Evolutionary conservation across 1,140 invertebrate species (phyloP), one percentile per base, ranked within the genome.

Genomic region (Neodiprion fabricii): DNA sequence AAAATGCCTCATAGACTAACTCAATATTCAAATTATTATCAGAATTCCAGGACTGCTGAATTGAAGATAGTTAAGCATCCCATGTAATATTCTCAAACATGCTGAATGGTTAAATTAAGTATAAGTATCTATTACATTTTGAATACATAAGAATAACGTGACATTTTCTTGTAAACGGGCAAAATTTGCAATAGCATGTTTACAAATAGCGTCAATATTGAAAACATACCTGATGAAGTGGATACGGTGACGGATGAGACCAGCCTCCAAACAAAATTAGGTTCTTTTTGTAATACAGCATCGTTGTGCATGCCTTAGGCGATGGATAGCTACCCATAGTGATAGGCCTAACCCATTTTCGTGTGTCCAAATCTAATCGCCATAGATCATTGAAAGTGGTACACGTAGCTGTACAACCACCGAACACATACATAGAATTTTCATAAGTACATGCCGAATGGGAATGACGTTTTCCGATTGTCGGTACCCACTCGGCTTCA

Each of bases 381-480:
- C 98, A 99, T 9, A 99, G 90, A 89, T 99, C 98, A 91, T 99
- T 99, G 82, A 99, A 99, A 10, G 97, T 97, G 21, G 98, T 99
- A 80, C 94, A 94, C 53, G 95, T 94, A 48, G 95, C 94, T n/a
- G 97, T 98, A 79, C 96, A 98, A 1, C 98, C 98, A 69, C 97
- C 97, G 92, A 99, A 99, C 48, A 99, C 92, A 86, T 96, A 99
- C 96, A 99, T 96, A 3, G 91, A 94, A 87, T 95, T 95, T 70
- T 92, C 91, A 85, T 93, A 91, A 73, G 94, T 92, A 82, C 94
- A 97, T 67, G 96, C 95, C 77, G 96, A 93, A 91, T 98, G 97
- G 0, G 96, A 97, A 89, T 97, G 97, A 76, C 97, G 90, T 85
- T 96, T 96, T 5, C 95, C 93, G 77, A 98, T 97, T 17, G 91